phyloP scores from a whole-genome alignment of 2,888 invertebrate species.

The Lutraria lutraria region DNA sequence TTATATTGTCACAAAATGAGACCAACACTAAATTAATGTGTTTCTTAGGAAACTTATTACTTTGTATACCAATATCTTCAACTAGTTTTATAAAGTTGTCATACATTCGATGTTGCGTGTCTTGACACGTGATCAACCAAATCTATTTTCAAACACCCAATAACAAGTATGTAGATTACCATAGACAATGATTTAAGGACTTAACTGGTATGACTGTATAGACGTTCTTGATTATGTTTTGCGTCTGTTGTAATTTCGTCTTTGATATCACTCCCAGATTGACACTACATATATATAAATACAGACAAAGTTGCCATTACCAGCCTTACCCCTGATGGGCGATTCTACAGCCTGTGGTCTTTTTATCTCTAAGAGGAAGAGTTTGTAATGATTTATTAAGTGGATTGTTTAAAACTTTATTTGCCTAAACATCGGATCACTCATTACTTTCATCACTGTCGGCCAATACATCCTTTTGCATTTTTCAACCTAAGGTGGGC shows the following conservation, averaged over 20 bases:
- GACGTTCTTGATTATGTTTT: background rate
- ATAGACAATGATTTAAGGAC: background rate
- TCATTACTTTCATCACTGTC: background rate
- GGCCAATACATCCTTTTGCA: background rate
- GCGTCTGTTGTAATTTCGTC: background rate
- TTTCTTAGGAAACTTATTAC: too few species aligned
- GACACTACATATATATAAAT: background rate
- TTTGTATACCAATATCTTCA: too few species aligned
- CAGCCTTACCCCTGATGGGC: background rate
- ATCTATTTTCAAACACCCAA: too few species aligned
- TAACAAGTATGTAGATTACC: background rate
- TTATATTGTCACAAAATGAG: too few species aligned
- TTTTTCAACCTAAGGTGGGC: background rate
- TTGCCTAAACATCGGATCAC: background rate
- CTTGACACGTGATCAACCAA: too few species aligned
- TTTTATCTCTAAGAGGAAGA: background rate
- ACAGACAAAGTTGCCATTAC: background rate
- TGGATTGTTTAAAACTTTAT: background rate
- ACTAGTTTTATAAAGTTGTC: too few species aligned
- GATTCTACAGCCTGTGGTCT: background rate
- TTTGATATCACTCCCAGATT: conserved; percentile 2
- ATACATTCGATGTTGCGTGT: too few species aligned
- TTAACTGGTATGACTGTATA: conserved; percentile 1
- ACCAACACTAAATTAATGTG: too few species aligned
- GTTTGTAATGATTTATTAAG: background rate